These are phyloP conservation scores for Erebia epiphron DNA, from an alignment of 2,888 invertebrate genomes.

Conservation along the genomic window DNA sequence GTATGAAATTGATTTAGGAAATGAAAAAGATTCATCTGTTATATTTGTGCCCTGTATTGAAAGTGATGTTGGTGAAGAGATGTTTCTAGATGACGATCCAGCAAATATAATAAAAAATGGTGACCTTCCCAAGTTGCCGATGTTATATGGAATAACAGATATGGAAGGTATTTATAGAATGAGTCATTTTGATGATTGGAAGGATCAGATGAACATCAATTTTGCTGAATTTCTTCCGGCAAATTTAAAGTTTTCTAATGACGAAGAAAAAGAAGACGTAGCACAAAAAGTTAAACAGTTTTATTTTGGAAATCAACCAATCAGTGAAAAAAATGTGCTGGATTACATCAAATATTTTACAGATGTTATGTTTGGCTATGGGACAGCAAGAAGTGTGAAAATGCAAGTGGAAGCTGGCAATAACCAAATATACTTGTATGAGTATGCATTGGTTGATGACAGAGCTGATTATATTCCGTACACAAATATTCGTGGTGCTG, in stretches of 20 bases:
- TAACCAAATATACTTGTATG: constrained; percentile 56
- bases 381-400: constrained; percentile 47
- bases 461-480: constrained; percentile 43
- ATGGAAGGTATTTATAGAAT: constrained; percentile 52
- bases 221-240: constrained; percentile 57
- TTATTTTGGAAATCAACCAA: constrained; percentile 49
- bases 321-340: constrained; percentile 48
- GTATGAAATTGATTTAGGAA: not conserved
- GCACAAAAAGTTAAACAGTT: constrained; percentile 48
- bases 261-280: constrained; percentile 49
- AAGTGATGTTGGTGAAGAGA: constrained; percentile 46
- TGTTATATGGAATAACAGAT: constrained; percentile 53
- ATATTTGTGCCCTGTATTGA: constrained; percentile 52
- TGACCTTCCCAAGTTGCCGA: constrained; percentile 50
- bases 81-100: constrained; percentile 54
- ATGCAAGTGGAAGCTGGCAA: constrained; percentile 53
- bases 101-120: constrained; percentile 49
- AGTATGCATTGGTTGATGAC: constrained; percentile 54
- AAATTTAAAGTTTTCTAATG: constrained; percentile 52
- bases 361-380: constrained; percentile 59
- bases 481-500: constrained; percentile 43
- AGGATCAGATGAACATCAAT: constrained; percentile 53
- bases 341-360: constrained; percentile 54
- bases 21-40: constrained; percentile 39
- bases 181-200: constrained; percentile 48